phyloP scores from a whole-genome alignment of 2,113 vertebrate genomes.

The Merops nubicus region DNA sequence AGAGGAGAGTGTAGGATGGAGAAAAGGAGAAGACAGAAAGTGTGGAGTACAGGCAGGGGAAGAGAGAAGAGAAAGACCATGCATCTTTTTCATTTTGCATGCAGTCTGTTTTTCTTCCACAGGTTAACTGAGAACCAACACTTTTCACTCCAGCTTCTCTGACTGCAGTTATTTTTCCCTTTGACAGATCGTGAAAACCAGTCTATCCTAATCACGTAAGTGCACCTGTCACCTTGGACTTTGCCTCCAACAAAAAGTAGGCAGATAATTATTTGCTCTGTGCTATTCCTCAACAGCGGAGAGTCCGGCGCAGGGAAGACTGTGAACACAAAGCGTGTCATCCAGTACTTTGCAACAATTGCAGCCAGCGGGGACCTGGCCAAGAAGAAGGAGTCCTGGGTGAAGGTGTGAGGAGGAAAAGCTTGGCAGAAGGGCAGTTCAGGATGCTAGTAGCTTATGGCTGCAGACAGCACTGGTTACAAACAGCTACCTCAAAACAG shows the following conservation, averaged over 20 bases:
- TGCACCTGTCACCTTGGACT: neutral
- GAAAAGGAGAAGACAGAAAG: neutral
- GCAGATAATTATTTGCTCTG: neutral
- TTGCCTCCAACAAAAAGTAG: neutral
- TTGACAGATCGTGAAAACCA: constrained; percentile 77
- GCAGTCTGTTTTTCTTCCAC: neutral
- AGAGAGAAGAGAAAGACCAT: neutral
- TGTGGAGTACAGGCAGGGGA: neutral
- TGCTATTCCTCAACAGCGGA: neutral
- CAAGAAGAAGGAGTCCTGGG: constrained; percentile 53
- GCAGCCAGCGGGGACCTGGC: constrained; percentile 58
- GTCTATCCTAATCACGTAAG: constrained; percentile 81
- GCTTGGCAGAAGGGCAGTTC: neutral
- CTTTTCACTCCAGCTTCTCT: neutral
- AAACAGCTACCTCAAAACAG: neutral
- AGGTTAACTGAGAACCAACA: neutral
- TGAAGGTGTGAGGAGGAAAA: constrained; percentile 35
- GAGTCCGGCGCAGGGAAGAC: constrained; percentile 91
- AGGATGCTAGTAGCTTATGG: neutral
- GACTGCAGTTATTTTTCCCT: neutral
- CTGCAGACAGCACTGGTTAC: neutral
- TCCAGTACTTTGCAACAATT: constrained; percentile 94
- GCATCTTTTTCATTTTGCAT: neutral
- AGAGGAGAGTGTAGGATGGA: neutral
- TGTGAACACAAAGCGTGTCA: constrained; percentile 94